Evolutionary conservation across 1,140 invertebrate genomes (phyloP), one percentile per base, ranked within the genome.

Genomic region (Drosophila sp.): DNA sequence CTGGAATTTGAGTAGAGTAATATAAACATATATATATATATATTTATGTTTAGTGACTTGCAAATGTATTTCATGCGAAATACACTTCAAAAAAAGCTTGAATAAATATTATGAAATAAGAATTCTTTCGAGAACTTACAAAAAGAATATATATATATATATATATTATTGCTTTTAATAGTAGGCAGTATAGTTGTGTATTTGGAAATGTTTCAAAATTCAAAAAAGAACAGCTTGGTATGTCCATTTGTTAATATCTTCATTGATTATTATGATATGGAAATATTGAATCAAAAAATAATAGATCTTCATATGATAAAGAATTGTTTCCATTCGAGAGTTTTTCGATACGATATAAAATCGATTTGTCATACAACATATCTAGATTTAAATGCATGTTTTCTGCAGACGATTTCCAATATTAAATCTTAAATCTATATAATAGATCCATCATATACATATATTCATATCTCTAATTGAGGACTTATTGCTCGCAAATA

Each of bases 1-100:
- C 83, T 86, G 83, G 83, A 86, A 86, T 86, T 70, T 64, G 76
- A 86, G 76, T 76, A 71, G 66, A 73, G 67, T 30, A 61, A 47
- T 35, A 68, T 70, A 58, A 33, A 62, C 56, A 66, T 77, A 56
- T 27, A 56, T n/a, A 29, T 67, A 65, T 47, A 67, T 29, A 66
- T 56, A 61, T 72, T 70, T 70, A 65, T 83, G 62, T 56, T 73
- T 71, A 74, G 77, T 89, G 76, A 79, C 78, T 80, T 76, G 66
- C 71, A 74, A 57, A 57, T 72, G 17, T 38, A 60, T 44, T 41
- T 41, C 60, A 61, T 40, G 33, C 23, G 23, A 27, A 58, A 50
- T 50, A 50, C 23, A 7, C 3, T n/a, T 17, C 4, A 17, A 41
- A 40, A 40, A 40, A 41, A 41, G 40, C 44, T 50, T 50, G 44